These are phyloP conservation scores for Chlorodrepanis virens DNA, from an alignment of 2,113 vertebrate species.

Conservation along the genomic window DNA sequence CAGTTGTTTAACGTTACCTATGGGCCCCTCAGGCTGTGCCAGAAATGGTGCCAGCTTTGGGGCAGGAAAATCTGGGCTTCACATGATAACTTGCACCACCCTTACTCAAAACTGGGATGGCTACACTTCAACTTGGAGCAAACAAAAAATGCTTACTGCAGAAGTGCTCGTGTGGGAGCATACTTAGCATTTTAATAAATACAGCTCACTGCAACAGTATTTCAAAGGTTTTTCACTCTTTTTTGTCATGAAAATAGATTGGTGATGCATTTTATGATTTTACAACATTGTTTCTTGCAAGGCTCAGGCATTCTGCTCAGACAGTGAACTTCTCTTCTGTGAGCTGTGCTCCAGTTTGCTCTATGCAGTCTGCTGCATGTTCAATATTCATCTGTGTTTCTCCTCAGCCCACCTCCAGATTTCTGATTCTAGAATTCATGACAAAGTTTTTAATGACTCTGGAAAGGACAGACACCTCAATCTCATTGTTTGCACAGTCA, in stretches of 20 bases:
- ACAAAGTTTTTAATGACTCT: neutral
- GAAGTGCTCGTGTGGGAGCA: neutral
- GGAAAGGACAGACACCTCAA: neutral
- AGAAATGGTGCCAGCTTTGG: neutral
- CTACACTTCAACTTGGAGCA: neutral
- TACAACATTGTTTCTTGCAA: neutral
- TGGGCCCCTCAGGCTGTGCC: neutral
- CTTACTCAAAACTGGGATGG: neutral
- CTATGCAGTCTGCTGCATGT: neutral
- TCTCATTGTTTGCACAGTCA: neutral
- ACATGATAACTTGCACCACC: neutral
- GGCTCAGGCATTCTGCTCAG: neutral
- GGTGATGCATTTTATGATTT: neutral
- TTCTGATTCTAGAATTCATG: neutral
- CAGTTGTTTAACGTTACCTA: neutral
- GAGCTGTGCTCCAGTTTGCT: neutral
- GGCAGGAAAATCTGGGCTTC: neutral
- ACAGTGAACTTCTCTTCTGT: neutral
- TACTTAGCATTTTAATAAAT: neutral
- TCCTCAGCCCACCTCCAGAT: neutral
- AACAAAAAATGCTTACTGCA: neutral
- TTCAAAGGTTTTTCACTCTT: neutral
- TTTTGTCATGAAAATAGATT: neutral
- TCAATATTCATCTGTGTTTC: slow-evolving; percentile 8
- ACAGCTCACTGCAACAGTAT: neutral